These are phyloP conservation scores for Carterocephalus palaemon DNA, from an alignment of 2,888 invertebrate genomes.

Conservation along the genomic window DNA sequence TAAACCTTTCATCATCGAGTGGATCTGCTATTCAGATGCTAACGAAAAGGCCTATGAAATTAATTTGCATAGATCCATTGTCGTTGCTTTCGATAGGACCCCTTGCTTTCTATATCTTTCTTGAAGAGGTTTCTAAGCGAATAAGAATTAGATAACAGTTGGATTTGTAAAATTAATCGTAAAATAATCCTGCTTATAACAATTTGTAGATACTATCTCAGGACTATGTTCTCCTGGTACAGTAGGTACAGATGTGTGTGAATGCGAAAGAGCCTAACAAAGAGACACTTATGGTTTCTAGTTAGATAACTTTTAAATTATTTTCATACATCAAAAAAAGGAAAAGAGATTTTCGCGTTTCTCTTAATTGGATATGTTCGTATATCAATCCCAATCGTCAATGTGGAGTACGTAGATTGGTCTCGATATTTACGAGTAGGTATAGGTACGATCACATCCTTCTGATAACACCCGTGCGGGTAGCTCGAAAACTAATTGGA, in stretches of 20 bases:
- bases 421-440: constrained; percentile 1
- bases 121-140: too few relatives aligned
- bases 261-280: too few relatives aligned
- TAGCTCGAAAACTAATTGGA: constrained; percentile 24
- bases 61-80: constrained; percentile 68
- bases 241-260: too few relatives aligned
- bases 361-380: constrained; percentile 30
- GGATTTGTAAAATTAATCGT: too few relatives aligned
- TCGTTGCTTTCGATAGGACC: constrained; percentile 59
- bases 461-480: constrained; percentile 27
- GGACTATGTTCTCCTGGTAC: too few relatives aligned
- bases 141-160: too few relatives aligned
- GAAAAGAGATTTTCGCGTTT: constrained; percentile 36
- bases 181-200: too few relatives aligned
- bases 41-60: constrained; percentile 61
- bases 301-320: too few relatives aligned
- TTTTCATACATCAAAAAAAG: too few relatives aligned
- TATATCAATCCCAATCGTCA: not conserved
- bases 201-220: too few relatives aligned
- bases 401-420: constrained; percentile 1
- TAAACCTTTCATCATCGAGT: constrained; percentile 46
- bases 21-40: constrained; percentile 52
- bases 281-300: too few relatives aligned
- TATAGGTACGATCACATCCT: constrained; percentile 29
- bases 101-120: constrained; percentile 24